Conservation (phyloP, 1,140 invertebrate species). For the Drosophila orosa region DNA sequence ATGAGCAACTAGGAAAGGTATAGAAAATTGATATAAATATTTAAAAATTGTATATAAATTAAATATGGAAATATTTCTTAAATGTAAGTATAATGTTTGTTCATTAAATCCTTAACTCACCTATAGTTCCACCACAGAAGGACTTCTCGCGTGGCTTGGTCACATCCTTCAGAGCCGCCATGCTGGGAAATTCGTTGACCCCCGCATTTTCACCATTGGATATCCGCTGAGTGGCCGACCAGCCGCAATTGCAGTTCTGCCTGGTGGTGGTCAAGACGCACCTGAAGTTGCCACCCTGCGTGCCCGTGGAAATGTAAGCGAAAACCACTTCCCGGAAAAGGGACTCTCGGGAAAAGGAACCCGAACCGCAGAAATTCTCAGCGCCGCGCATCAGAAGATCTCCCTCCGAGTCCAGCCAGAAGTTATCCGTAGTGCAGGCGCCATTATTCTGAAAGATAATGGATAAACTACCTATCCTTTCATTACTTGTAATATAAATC, state of each 20-base stretch:
- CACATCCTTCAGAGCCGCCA: constrained; percentile 65
- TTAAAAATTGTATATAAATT: background rate
- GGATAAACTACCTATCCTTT: background rate
- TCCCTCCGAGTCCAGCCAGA: constrained; percentile 73
- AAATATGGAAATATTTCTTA: background rate
- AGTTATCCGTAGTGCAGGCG: constrained; percentile 69
- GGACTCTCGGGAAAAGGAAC: constrained; percentile 58
- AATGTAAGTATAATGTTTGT: background rate
- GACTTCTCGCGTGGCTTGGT: constrained; percentile 5
- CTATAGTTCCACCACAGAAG: constrained; percentile 70
- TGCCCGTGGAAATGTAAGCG: constrained; percentile 64
- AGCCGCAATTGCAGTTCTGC: constrained; percentile 75
- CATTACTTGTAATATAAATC: constrained; percentile 4
- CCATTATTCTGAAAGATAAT: constrained; percentile 40
- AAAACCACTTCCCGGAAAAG: constrained; percentile 67
- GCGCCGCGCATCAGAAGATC: constrained; percentile 65
- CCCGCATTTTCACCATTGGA: constrained; percentile 61
- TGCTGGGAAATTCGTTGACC: constrained; percentile 72
- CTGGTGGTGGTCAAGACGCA: constrained; percentile 47
- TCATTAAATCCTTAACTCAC: constrained; percentile 28
- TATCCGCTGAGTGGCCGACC: constrained; percentile 68
- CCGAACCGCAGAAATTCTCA: constrained; percentile 76
- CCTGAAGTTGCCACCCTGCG: constrained; percentile 50
- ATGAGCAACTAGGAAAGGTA: constrained; percentile 55
- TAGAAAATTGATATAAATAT: background rate